Conservation (phyloP, 2,113 vertebrate species). For the Mustelus asterias region DNA sequence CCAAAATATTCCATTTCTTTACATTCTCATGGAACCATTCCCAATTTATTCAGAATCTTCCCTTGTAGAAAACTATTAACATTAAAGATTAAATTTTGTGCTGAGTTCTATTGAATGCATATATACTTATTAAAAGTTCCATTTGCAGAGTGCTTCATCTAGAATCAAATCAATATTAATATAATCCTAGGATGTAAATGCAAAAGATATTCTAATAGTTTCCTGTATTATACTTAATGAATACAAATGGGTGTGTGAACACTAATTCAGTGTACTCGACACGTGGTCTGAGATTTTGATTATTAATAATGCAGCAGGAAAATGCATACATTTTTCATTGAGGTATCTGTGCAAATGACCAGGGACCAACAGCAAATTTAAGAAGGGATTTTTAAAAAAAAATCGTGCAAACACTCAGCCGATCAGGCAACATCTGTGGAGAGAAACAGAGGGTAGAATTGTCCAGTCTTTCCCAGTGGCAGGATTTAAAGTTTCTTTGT, state of each 20-base stretch:
- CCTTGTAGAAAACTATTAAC: neutral
- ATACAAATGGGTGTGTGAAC: neutral
- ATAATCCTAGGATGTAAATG: neutral
- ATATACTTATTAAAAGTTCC: neutral
- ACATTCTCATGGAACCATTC: neutral
- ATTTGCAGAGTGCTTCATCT: neutral
- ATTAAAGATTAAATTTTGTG: neutral
- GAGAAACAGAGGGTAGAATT: neutral
- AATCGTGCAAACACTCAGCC: neutral
- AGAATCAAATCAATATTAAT: conserved; percentile 22
- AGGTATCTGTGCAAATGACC: neutral
- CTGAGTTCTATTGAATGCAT: neutral
- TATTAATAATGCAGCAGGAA: neutral
- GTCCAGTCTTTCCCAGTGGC: too few species aligned
- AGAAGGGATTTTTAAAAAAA: too few species aligned
- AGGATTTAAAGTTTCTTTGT: too few species aligned
- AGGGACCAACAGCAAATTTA: neutral
- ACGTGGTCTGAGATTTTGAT: neutral
- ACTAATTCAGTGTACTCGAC: neutral
- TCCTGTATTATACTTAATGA: neutral
- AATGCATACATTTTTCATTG: neutral
- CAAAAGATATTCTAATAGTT: neutral
- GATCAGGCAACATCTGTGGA: neutral
- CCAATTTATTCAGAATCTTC: neutral
- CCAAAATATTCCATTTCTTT: neutral